Conservation (phyloP, 2,113 vertebrate genomes). For the Silurus asotus region DNA sequence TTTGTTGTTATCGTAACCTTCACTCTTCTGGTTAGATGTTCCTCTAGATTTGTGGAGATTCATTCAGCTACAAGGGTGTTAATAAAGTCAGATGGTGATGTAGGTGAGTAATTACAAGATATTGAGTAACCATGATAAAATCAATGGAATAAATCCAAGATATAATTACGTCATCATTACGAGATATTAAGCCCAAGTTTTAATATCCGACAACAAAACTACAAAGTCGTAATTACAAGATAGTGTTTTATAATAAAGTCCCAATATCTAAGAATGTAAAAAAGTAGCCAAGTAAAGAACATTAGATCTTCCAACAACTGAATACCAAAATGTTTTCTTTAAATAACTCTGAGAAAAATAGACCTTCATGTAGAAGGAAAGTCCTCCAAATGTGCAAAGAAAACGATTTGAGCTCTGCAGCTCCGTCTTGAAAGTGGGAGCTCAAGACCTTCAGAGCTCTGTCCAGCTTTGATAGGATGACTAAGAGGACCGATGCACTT, state of each 20-base stretch:
- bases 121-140: no score
- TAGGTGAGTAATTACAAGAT: no score
- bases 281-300: not conserved
- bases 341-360: no score
- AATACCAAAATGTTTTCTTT: not conserved
- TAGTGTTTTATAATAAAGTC: not conserved
- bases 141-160: no score
- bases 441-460: not conserved
- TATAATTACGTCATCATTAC: not conserved
- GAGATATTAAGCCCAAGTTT: not conserved
- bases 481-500: not conserved
- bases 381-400: not conserved
- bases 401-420: not conserved
- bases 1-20: no score
- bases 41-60: no score
- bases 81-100: no score
- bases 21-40: no score
- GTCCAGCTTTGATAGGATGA: constrained; percentile 17
- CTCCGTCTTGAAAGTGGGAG: not conserved
- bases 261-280: not conserved
- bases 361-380: not conserved
- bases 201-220: not conserved
- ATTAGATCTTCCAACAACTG: not conserved
- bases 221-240: not conserved
- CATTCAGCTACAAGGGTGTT: no score